A percentile compares a stretch with the other conserved stretches of the same genome.
Conservation (phyloP, 2,797 vertebrate genomes). For the Bufotes viridis region DNA sequence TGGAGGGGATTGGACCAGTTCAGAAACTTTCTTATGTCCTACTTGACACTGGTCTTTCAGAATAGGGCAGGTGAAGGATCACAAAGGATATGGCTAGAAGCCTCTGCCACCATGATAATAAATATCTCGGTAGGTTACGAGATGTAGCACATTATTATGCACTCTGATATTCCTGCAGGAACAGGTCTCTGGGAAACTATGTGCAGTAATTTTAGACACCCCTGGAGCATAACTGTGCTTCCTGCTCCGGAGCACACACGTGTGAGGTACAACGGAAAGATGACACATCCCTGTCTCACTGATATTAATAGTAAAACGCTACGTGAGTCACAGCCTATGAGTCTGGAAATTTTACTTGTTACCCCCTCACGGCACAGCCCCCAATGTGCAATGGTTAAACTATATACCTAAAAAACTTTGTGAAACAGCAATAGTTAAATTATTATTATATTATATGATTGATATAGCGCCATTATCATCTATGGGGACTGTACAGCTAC, state of each 20-base stretch:
- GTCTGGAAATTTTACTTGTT: slow-evolving; percentile 46
- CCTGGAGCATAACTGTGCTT: slow-evolving; percentile 41
- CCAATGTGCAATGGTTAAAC: not conserved
- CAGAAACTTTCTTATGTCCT: no score
- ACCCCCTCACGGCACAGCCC: not conserved
- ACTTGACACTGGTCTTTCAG: no score
- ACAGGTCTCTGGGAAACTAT: slow-evolving; percentile 41
- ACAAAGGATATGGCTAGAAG: no score
- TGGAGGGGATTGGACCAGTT: no score
- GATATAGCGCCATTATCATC: not conserved
- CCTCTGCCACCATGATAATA: no score
- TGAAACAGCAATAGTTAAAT: not conserved
- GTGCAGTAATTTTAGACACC: slow-evolving; percentile 48
- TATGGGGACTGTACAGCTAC: not conserved
- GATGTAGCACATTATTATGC: not conserved
- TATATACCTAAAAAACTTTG: not conserved
- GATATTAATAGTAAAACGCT: slow-evolving; percentile 36
- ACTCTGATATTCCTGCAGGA: slow-evolving; percentile 13
- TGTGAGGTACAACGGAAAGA: slow-evolving; percentile 39
- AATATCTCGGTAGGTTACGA: not conserved
- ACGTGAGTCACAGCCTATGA: slow-evolving; percentile 42
- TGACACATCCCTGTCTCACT: slow-evolving; percentile 45
- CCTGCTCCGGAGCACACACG: slow-evolving; percentile 18
- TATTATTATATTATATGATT: not conserved
- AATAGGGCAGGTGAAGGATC: no score